Evolutionary conservation across 2,888 invertebrate species (phyloP), one percentile per base, ranked within the genome.

Genomic region (Eutolmus rufibarbis): DNA sequence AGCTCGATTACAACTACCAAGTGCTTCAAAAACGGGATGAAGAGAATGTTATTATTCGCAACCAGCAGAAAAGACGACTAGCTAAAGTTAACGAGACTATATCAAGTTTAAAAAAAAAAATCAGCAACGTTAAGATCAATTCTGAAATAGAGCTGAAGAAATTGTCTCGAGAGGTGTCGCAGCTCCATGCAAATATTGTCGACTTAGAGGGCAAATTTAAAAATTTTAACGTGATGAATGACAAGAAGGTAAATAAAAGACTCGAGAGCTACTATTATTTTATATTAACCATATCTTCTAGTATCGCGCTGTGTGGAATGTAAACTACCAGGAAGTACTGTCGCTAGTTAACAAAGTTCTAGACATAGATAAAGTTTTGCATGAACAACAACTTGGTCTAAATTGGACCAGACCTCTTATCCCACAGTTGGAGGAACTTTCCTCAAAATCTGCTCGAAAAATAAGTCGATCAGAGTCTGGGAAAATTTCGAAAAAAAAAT

Each of bases 1-100:
- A 98, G 92, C 94, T 98, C 86, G 97, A 97, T 90, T 98, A 98
- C 91, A 98, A 97, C 91, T 97, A 97, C 91, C 96, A 97, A 91
- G 95, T 97, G 9, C 92, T 98, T 77, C 97, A 96, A 92, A 96
- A 96, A 90, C 94, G 97, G 2, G 97, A 98, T 91, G 97, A 97
- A 89, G 98, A 98, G 92, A 97, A 97, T 91, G 93, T 95, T 0
- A 95, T 96, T 74, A 95, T 97, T 7, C 95, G 96, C 90, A 96
- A 96, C 81, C 95, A 96, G 89, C 97, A 97, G 90, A 97, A 96
- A 90, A 94, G 96, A 9, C 94, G 95, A 89, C 93, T 97, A 5
- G 96, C 96, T 89, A 96, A 96, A 93, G 94, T 97, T 90, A 95
- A 96, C 81, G 97, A 97, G 91, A 91, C 94, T 0, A 94, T 96